Percentiles rank a stretch among this genome's conserved stretches.
phyloP scores from a whole-genome alignment of 2,888 invertebrate genomes.

The Sphaerophoria rueppellii region DNA sequence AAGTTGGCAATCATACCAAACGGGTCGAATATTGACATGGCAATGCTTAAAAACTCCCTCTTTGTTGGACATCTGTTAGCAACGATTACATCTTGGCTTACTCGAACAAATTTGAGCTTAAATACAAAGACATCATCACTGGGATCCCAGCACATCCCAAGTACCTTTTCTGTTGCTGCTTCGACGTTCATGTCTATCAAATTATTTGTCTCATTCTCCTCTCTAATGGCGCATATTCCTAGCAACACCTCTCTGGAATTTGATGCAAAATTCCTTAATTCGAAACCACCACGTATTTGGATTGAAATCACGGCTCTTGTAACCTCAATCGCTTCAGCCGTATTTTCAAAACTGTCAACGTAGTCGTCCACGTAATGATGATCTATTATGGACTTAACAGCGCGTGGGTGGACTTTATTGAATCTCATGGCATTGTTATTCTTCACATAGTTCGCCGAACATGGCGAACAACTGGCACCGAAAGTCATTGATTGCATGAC shows the following conservation, averaged over 20 bases:
- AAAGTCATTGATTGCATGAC: conserved; percentile 70
- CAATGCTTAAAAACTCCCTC: too few species aligned
- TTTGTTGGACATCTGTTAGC: too few species aligned
- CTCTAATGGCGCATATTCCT: background rate
- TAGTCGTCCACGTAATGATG: conserved; percentile 64
- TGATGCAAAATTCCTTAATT: conserved; percentile 29
- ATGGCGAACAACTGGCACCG: conserved; percentile 27
- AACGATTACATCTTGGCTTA: too few species aligned
- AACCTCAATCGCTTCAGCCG: conserved; percentile 61
- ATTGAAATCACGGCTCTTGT: conserved; percentile 25
- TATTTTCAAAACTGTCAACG: conserved; percentile 17
- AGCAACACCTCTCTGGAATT: background rate
- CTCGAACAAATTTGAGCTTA: too few species aligned
- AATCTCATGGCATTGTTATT: conserved; percentile 45
- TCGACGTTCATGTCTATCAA: background rate
- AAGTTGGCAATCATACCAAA: too few species aligned
- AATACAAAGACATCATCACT: too few species aligned
- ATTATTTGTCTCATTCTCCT: background rate
- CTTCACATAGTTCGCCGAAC: conserved; percentile 65
- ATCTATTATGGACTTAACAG: conserved; percentile 46
- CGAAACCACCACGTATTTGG: conserved; percentile 14
- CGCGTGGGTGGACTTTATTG: conserved; percentile 41
- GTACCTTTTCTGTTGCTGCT: conserved; percentile 21
- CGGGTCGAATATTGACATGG: too few species aligned
- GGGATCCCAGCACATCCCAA: conserved; percentile 3